Evolutionary conservation across 2,888 invertebrate species (phyloP).

Genomic region (Rhamnusium bicolor): DNA sequence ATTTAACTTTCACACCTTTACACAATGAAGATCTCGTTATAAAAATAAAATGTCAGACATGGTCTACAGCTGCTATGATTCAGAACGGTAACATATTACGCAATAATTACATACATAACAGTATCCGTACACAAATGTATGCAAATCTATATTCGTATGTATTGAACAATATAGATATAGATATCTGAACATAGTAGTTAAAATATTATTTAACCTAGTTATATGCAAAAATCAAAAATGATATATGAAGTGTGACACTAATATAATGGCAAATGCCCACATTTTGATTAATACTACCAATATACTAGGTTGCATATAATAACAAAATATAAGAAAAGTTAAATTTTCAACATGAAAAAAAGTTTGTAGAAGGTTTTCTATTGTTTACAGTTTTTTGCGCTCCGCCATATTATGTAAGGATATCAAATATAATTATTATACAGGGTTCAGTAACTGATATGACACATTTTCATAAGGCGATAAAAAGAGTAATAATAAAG

Average conservation of each 20-base stretch:
- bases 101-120: not conserved
- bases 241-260: not conserved
- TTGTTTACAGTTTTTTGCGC: too few relatives aligned
- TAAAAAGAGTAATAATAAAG: too few relatives aligned
- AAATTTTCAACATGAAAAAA: too few relatives aligned
- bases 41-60: not conserved
- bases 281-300: not conserved
- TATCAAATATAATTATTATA: too few relatives aligned
- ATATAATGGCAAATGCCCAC: not conserved
- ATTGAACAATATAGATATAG: not conserved
- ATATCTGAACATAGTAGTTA: not conserved
- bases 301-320: too few relatives aligned
- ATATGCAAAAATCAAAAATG: not conserved
- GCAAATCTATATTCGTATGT: not conserved
- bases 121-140: not conserved
- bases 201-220: not conserved
- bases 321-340: too few relatives aligned
- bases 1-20: not conserved
- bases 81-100: not conserved
- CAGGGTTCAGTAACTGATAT: too few relatives aligned
- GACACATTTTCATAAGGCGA: too few relatives aligned
- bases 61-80: not conserved
- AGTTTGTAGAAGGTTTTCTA: too few relatives aligned
- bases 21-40: not conserved
- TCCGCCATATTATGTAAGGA: too few relatives aligned